These are phyloP conservation scores for Drosophila trichaetosa DNA, from an alignment of 2,888 invertebrate genomes.

Conservation along the genomic window DNA sequence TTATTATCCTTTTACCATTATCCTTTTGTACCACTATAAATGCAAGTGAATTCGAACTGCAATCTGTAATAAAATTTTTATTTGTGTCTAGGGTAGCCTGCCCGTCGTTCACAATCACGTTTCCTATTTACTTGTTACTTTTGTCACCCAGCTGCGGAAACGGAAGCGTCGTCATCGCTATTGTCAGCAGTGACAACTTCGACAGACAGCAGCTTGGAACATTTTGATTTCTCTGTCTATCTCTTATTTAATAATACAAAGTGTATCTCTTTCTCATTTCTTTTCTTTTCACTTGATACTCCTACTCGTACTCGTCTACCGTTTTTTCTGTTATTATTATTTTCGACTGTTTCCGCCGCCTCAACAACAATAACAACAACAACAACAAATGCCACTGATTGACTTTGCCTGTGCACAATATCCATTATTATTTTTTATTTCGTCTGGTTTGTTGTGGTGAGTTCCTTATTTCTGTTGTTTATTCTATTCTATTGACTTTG, in stretches of 20 bases:
- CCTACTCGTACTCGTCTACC: conserved; percentile 17
- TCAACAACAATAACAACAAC: conserved; percentile 32
- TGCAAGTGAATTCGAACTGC: neutral
- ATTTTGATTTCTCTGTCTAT: conserved; percentile 59
- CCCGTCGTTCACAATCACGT: neutral
- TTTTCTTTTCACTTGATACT: conserved; percentile 38
- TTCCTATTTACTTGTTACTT: conserved; percentile 28
- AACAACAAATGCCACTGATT: conserved; percentile 63
- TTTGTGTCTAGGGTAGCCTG: conserved; percentile 13
- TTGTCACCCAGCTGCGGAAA: conserved; percentile 56
- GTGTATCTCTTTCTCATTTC: conserved; percentile 52
- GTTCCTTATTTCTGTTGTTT: conserved; percentile 46
- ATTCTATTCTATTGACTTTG: conserved; percentile 52
- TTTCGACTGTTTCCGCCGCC: conserved; percentile 49
- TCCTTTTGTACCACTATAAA: neutral
- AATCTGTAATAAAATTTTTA: neutral
- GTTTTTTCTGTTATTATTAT: conserved; percentile 47
- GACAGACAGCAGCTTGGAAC: conserved; percentile 41
- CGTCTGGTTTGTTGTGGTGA: conserved; percentile 20
- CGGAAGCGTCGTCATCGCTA: conserved; percentile 57
- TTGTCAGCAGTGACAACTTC: conserved; percentile 54
- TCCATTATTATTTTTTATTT: conserved; percentile 64
- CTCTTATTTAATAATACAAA: conserved; percentile 74
- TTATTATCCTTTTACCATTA: neutral
- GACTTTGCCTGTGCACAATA: conserved; percentile 68